Base-by-base conservation (phyloP, 2,113 vertebrate species). In the Tenebrosternarchus preto region DNA sequence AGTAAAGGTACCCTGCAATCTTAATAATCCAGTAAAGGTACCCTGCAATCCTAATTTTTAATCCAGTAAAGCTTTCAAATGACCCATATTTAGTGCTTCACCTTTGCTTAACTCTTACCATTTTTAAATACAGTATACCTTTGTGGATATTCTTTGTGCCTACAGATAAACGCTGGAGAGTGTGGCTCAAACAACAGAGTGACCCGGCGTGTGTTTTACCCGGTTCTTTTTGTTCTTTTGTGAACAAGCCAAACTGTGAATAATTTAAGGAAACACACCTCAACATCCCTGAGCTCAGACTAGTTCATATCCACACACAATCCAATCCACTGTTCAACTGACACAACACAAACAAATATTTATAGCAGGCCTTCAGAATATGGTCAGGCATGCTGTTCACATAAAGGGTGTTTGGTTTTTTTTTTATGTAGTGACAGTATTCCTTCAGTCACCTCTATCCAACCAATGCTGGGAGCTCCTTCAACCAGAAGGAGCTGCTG, bases 271-370 rank as follows among this genome's bases (percentile, higher is more conserved):
- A 43, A 31, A 46, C 57, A 25, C 78, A 80, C 43, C 76, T 82
- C 78, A 71, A 78, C 83, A 75, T 82, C 80, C 80, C 80, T 71
- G 76, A 74, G 80, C 72, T 82, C 83, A 71, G 77, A 82, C 78
- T 79, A 84, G 80, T 66, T 61, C 69, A 70, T 50, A 76, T 75
- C 76, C 70, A 82, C 59, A 81, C 56, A 66, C 80, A 69, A 71
- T 82, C 80, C 71, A 9, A 66, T 71, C 68, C 39, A 69, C 70
- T 75, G 76, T 77, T 53, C 78, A 76, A 78, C 64, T 56, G 43
- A 68, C 75, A 82, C 57, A 78, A 43, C 80, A 60, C 72, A 66
- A 64, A 68, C 63, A 70, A 76, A 70, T 55, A 70, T 27, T 81
- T 56, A 76, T 53, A 81, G 73, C 73, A 31, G 55, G 61, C 67